phyloP scores from a whole-genome alignment of 2,797 vertebrate species.

The Hydrolagus colliei region DNA sequence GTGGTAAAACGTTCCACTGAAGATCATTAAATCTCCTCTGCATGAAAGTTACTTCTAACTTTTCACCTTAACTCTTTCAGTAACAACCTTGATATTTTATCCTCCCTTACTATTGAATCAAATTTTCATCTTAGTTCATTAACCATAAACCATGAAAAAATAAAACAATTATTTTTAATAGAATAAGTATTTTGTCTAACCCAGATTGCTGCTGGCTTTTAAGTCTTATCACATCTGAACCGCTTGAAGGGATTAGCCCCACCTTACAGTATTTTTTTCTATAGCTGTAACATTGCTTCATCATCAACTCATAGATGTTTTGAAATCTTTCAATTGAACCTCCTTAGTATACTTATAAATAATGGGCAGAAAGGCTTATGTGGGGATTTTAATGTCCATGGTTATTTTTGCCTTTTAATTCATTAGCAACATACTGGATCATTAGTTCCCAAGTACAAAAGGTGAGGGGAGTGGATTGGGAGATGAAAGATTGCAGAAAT shows the following conservation, averaged over 20 bases:
- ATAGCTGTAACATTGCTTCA: conserved; percentile 17
- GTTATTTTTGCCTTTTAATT: conserved; percentile 19
- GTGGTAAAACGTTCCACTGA: too few species aligned
- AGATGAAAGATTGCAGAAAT: conserved; percentile 15
- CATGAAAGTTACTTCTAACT: too few species aligned
- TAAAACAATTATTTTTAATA: neutral
- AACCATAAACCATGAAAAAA: neutral
- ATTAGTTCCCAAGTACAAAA: conserved; percentile 11
- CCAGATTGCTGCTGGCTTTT: neutral
- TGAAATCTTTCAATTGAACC: neutral
- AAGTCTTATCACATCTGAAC: neutral
- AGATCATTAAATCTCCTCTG: too few species aligned
- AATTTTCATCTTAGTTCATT: too few species aligned
- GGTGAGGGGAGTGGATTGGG: neutral
- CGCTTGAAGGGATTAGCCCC: conserved; percentile 1
- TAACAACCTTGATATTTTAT: too few species aligned
- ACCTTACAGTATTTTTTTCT: neutral
- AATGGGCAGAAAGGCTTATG: neutral
- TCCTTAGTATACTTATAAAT: neutral
- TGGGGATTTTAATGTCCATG: neutral
- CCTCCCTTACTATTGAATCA: too few species aligned
- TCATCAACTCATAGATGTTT: neutral
- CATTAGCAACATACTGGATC: conserved; percentile 3
- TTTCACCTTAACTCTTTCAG: too few species aligned
- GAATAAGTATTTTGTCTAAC: neutral